Evolutionary conservation across 64 coral and sea anemone genomes (phyloP).

Genomic region (Pocillopora damicornis): DNA sequence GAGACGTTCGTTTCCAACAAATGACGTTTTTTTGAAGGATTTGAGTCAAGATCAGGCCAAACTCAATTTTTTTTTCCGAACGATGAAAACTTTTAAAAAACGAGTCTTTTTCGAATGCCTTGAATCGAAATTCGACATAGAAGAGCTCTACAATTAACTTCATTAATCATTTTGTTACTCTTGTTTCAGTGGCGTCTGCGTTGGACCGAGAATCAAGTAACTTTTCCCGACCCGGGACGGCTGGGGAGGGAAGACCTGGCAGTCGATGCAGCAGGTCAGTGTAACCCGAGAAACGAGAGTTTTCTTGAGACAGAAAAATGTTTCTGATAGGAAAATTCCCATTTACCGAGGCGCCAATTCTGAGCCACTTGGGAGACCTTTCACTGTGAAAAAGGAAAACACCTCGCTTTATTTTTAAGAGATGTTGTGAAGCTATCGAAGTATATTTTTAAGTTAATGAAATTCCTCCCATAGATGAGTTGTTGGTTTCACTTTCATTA

Average conservation of each 20-base stretch:
- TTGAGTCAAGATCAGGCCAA: too few relatives aligned
- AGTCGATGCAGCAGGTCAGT: constrained; percentile 77
- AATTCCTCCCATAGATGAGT: too few relatives aligned
- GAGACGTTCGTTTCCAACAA: too few relatives aligned
- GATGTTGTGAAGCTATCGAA: too few relatives aligned
- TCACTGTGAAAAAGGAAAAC: too few relatives aligned
- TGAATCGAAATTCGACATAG: neutral
- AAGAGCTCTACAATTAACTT: neutral
- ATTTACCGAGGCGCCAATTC: neutral
- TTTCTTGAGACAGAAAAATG: too few relatives aligned
- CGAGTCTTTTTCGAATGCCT: neutral
- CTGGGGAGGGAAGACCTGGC: constrained; percentile 35
- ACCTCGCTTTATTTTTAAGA: too few relatives aligned
- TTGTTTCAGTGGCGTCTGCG: neutral
- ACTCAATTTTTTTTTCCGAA: too few relatives aligned
- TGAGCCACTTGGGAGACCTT: too few relatives aligned
- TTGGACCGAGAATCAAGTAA: neutral
- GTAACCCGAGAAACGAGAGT: neutral
- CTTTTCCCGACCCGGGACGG: neutral
- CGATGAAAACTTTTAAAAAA: neutral
- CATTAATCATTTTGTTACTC: neutral
- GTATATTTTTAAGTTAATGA: too few relatives aligned
- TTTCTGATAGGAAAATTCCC: too few relatives aligned
- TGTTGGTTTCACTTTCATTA: neutral
- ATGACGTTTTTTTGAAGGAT: too few relatives aligned